phyloP scores from a whole-genome alignment of 2,113 vertebrate genomes.

The Zosterops hypoxanthus region DNA sequence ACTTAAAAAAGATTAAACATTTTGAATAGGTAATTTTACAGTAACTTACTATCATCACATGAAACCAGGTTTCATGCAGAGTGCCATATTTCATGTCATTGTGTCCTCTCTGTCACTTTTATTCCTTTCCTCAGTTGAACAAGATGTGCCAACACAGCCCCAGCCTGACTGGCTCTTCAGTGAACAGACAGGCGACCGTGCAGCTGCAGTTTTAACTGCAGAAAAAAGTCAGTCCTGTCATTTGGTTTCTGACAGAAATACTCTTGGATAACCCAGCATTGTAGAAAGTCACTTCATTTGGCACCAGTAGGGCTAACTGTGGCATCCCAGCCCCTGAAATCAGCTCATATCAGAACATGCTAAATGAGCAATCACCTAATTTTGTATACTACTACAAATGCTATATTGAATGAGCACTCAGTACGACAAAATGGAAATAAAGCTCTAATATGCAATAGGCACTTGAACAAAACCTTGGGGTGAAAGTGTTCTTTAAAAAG shows the following conservation, averaged over 20 bases:
- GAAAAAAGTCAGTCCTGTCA: background rate
- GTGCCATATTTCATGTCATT: background rate
- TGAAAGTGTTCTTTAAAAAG: background rate
- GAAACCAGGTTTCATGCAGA: background rate
- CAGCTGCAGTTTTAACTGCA: background rate
- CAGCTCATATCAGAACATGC: background rate
- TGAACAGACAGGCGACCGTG: rapidly evolving
- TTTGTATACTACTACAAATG: background rate
- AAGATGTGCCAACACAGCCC: background rate
- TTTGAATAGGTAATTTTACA: background rate
- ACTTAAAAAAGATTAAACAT: background rate
- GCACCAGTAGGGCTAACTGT: background rate
- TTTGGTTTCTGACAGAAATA: background rate
- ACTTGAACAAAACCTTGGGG: background rate
- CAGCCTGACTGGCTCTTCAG: background rate
- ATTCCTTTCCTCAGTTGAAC: background rate
- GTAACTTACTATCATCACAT: background rate
- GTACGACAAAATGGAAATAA: background rate
- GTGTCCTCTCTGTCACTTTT: background rate
- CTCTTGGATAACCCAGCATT: background rate
- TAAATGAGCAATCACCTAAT: background rate
- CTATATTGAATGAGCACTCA: background rate
- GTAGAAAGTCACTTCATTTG: background rate
- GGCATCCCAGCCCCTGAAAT: background rate
- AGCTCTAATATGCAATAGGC: background rate